phyloP scores from a whole-genome alignment of 2,113 vertebrate genomes.

The Psettodes erumei region DNA sequence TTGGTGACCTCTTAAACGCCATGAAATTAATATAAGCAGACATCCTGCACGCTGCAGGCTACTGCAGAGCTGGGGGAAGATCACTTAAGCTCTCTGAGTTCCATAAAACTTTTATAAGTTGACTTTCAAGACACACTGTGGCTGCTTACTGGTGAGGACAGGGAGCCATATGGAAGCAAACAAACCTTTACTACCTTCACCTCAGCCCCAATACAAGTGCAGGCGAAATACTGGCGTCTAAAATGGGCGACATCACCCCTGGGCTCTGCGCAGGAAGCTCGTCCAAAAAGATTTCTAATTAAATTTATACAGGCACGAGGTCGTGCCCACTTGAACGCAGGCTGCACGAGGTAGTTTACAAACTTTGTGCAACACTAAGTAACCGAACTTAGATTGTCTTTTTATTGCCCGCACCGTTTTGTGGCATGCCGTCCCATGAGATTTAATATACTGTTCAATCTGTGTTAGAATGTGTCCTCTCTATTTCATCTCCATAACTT shows the following conservation, averaged over 20 bases:
- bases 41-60: constrained; percentile 87
- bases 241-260: constrained; percentile 73
- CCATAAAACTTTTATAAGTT: constrained; percentile 95
- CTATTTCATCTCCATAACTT: constrained; percentile 1
- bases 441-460: neutral
- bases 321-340: neutral
- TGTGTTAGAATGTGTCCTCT: neutral
- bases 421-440: neutral
- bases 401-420: neutral
- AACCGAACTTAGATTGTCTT: constrained; percentile 1
- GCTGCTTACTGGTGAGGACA: constrained; percentile 89
- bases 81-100: constrained; percentile 93
- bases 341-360: constrained; percentile 10
- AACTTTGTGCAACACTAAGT: neutral
- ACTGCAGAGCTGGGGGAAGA: constrained; percentile 86
- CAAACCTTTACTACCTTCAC: constrained; percentile 88
- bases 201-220: constrained; percentile 84
- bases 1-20: constrained; percentile 95
- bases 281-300: constrained; percentile 25
- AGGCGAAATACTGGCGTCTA: constrained; percentile 82
- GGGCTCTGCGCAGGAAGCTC: constrained; percentile 13
- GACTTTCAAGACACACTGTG: constrained; percentile 91
- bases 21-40: constrained; percentile 99
- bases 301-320: neutral
- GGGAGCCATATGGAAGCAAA: constrained; percentile 84